phyloP scores from a whole-genome alignment of 2,888 invertebrate genomes.

The Geotrupes spiniger region DNA sequence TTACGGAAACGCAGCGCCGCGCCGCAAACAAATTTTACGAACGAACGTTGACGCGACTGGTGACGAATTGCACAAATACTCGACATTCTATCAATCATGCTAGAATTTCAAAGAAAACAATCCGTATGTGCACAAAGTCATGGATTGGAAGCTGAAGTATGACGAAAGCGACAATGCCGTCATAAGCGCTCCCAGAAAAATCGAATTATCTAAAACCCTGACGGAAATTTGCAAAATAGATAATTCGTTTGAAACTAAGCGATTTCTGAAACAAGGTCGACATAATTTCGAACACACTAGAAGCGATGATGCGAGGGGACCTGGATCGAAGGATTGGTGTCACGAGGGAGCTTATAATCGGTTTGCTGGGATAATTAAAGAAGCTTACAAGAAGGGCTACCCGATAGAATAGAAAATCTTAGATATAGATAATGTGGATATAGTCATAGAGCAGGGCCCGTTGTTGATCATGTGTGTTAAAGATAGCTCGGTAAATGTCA shows the following conservation, averaged over 20 bases:
- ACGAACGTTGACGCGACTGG: conserved; percentile 81
- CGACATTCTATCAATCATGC: conserved; percentile 96
- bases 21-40: conserved; percentile 61
- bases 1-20: conserved; percentile 70
- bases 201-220: conserved; percentile 93
- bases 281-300: conserved; percentile 96
- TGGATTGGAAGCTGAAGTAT: conserved; percentile 96
- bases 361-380: conserved; percentile 83
- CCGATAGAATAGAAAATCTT: conserved; percentile 77
- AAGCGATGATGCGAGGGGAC: conserved; percentile 92
- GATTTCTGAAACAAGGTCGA: conserved; percentile 86
- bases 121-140: conserved; percentile 90
- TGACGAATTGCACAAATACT: conserved; percentile 94
- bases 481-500: conserved; percentile 75
- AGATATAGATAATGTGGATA: conserved; percentile 89
- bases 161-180: conserved; percentile 97
- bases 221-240: conserved; percentile 98
- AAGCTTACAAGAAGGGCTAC: conserved; percentile 79
- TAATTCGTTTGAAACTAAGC: conserved; percentile 86
- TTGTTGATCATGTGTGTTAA: conserved; percentile 91
- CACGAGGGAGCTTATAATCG: conserved; percentile 94
- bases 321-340: conserved; percentile 82
- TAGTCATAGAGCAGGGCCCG: conserved; percentile 98
- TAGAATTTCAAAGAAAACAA: conserved; percentile 98
- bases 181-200: conserved; percentile 88